phyloP scores from a whole-genome alignment of 2,888 invertebrate species.

The Nasonovia ribisnigri region DNA sequence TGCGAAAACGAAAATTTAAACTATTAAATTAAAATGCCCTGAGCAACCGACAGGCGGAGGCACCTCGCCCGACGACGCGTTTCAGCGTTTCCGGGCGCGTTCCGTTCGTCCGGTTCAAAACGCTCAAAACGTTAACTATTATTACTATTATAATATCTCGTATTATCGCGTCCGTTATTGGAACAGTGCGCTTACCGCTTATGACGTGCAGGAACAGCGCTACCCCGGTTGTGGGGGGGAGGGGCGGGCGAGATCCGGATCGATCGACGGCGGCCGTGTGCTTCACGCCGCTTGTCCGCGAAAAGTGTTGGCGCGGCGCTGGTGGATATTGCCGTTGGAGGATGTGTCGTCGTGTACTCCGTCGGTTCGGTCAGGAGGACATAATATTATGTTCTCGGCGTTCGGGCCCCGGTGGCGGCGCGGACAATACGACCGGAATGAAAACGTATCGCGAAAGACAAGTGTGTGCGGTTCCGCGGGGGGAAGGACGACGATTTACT shows the following conservation, averaged over 20 bases:
- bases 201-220: background rate
- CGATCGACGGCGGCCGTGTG: background rate
- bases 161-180: background rate
- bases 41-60: background rate
- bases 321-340: background rate
- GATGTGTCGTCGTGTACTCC: too few species aligned
- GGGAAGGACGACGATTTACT: background rate
- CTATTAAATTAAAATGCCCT: background rate
- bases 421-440: background rate
- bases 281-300: slow-evolving; percentile 7
- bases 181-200: background rate
- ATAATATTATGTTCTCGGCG: background rate
- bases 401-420: slow-evolving; percentile 9
- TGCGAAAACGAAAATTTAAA: background rate
- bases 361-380: slow-evolving; percentile 1
- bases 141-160: background rate
- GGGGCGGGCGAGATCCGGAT: background rate
- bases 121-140: background rate
- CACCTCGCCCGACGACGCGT: background rate
- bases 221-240: background rate
- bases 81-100: slow-evolving; percentile 2
- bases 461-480: background rate
- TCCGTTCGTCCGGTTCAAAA: background rate
- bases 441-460: background rate
- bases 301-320: background rate